Base-by-base conservation (phyloP, 2,888 invertebrate species). In the Nomada ferruginata region DNA sequence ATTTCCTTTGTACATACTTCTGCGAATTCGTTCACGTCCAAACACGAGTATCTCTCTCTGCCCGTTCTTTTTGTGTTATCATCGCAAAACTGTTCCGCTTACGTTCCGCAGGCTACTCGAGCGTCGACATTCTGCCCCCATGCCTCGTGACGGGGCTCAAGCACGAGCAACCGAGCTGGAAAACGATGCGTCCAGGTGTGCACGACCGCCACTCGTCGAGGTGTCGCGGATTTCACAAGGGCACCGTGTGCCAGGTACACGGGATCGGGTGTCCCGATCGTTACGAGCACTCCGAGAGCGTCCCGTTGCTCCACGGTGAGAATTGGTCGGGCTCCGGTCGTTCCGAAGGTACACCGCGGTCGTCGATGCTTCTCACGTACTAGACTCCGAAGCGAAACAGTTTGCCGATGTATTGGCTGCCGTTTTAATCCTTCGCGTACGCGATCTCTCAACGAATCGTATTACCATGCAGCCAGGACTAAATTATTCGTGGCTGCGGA, bases 301-400 rank as follows among this genome's bases (percentile, higher is more conserved):
- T 86, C 66, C 91, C 91, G 18, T 83, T 91, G 26, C 81, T 90
- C 44, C 53, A 81, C 36, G 64, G 60, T 47, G 72, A 81, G 64
- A 75, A 65, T 42, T 64, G 61, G 26, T 44, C 70, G 29, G 59
- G 65, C 36, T 64, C 65, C 23, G 57, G 69, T 20, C 55, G 71
- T n/a, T 81, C 74, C 29, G 26, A 61, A 50, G 52, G 69, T 20
- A 76, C 73, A 2, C 26, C 53, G 1, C 64, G 60, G 59, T 85
- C 78, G n/a, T 85, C 79, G 50, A 82, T 76, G 61, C 70, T 78
- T 20, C 50, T 79, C 18, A 83, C 80, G 18, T 87, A 76, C 26
- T 85, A 65, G 29, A 4, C 23, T 0, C 15, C 10, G 18, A 64
- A 23, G 36, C 5, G 9, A 44, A 53, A 70, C 52, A 11, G 18